Conservation (phyloP, 2,113 vertebrate species). For the Enhydra lutris region DNA sequence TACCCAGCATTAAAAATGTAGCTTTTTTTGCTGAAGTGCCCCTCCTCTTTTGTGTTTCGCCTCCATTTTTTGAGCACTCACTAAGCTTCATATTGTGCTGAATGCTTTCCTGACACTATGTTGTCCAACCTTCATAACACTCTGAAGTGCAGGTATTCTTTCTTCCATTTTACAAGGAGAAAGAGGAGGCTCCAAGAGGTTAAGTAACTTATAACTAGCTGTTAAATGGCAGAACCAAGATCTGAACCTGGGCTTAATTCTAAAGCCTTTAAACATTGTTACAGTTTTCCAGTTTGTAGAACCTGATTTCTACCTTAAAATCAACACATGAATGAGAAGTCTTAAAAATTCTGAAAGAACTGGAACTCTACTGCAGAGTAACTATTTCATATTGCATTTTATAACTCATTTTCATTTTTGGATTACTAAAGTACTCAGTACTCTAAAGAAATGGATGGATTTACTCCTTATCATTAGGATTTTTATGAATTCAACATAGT, state of each 20-base stretch:
- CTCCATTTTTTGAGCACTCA: not conserved
- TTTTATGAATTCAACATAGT: not conserved
- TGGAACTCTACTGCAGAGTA: not conserved
- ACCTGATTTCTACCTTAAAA: not conserved
- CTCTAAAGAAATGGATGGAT: not conserved
- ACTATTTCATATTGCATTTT: not conserved
- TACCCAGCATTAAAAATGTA: not conserved
- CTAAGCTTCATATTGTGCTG: not conserved
- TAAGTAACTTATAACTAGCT: not conserved
- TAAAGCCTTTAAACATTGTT: not conserved
- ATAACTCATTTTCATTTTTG: not conserved
- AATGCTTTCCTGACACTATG: not conserved
- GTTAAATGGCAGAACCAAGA: not conserved
- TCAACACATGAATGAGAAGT: not conserved
- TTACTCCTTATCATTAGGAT: not conserved
- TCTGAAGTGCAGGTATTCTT: not conserved
- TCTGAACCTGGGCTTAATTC: not conserved
- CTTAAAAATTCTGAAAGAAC: not conserved
- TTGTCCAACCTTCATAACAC: not conserved
- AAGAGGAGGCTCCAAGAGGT: not conserved
- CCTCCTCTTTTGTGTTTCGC: not conserved
- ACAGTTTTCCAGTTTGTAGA: not conserved
- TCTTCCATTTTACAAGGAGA: not conserved
- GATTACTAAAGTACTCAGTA: not conserved
- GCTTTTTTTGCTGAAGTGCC: not conserved